Evolutionary conservation across 2,888 invertebrate genomes (phyloP), one percentile per base, ranked within the genome.

Genomic region (Willowsia nigromaculata): DNA sequence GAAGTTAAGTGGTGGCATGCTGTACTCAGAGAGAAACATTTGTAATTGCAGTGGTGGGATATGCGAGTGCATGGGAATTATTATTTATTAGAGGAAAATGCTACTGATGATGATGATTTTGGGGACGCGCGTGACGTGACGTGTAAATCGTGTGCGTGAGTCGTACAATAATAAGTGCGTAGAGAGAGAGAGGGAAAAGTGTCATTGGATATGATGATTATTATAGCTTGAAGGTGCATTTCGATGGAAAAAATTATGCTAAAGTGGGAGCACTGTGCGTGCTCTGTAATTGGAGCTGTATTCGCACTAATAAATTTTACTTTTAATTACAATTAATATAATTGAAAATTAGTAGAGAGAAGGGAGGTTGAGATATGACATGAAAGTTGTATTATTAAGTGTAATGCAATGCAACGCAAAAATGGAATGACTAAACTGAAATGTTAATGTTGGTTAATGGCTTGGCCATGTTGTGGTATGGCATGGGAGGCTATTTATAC

Each of bases 181-280:
- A 6, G 5, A 27, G 11, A 22, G 5, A 5, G n/a, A n/a, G n/a
- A n/a, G n/a, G n/a, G n/a, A n/a, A n/a, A n/a, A n/a, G n/a, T n/a
- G n/a, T n/a, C n/a, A n/a, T n/a, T n/a, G n/a, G n/a, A n/a, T n/a
- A n/a, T n/a, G n/a, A n/a, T n/a, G n/a, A n/a, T n/a, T n/a, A n/a
- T n/a, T n/a, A n/a, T n/a, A n/a, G 30, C 62, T 62, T 62, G 65
- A 65, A 65, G 65, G 65, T 65, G 65, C 50, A 53, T 50, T 78
- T 30, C 25, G 47, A 22, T 47, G n/a, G 30, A 74, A 25, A 74
- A 22, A n/a, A n/a, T n/a, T n/a, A n/a, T n/a, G n/a, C n/a, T 74
- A 11, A 71, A 71, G 37, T 74, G 47, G 43, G 47, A 37, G 25
- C 6, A 47, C n/a, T 9, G 65, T 33, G 15, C n/a, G 3, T 30